Base-by-base conservation (phyloP, 1,140 invertebrate genomes). In the Contarinia nasturtii region DNA sequence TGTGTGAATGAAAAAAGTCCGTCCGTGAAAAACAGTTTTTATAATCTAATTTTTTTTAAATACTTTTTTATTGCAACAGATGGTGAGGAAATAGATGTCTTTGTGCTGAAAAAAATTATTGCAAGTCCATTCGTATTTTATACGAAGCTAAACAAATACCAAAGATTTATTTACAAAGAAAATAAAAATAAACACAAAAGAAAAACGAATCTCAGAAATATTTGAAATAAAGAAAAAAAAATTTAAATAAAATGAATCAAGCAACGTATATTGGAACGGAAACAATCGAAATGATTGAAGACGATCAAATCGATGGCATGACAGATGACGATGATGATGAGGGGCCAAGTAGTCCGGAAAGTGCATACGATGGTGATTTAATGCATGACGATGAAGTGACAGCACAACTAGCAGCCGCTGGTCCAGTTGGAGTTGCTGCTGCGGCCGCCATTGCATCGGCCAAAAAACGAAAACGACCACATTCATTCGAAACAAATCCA, bases 401-500 rank as follows among this genome's bases (percentile, higher is more conserved):
- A 52, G 86, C 91, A 60, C 91, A 95, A 63, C 69, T 96, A 53
- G 90, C 89, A 45, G 89, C 90, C 55, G 89, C 91, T 67, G 90
- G 89, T 81, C 90, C 92, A 0, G 83, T 95, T 48, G 92, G 93
- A 19, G 89, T 97, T 59, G 93, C 92, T 11, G 92, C 92, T 17
- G 92, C 92, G 4, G 92, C 92, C 21, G 92, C 92, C 14, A 96
- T 97, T 54, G 87, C 90, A 7, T 93, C 91, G 14, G 87, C 89
- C 0, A 95, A 94, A 62, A 96, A 95, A 59, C 73, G 91, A 51
- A 94, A 94, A 71, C 69, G 91, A 55, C 89, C 89, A 33, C 91
- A 96, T 67, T 87, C 87, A 55, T 97, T 97, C 68, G 92, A 97
- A 70, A 96, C 92, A 45, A 96, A 97, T 75, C 92, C 93, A 7